Conservation (phyloP, 2,113 vertebrate species). For the Heloderma charlesbogerti region DNA sequence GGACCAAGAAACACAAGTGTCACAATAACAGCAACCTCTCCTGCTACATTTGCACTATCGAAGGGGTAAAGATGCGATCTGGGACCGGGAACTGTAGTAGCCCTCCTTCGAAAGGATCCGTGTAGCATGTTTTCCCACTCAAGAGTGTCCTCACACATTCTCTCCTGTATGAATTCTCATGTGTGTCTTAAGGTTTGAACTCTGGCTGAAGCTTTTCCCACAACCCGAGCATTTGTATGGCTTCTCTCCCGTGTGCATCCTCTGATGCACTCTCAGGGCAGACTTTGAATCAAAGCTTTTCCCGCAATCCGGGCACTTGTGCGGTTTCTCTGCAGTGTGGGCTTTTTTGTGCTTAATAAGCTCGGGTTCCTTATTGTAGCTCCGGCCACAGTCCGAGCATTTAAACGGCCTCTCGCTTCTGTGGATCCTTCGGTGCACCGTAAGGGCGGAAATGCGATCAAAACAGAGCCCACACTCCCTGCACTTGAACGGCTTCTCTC, state of each 20-base stretch:
- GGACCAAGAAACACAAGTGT: background rate
- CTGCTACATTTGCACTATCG: background rate
- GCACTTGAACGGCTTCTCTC: background rate
- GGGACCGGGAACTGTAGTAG: background rate
- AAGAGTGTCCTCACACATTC: background rate
- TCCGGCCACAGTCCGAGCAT: background rate
- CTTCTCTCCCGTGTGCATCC: slow-evolving; percentile 45
- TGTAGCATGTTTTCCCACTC: background rate
- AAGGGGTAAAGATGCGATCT: background rate
- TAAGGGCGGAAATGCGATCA: slow-evolving; percentile 56
- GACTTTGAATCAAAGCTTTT: slow-evolving; percentile 66
- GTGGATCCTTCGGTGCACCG: slow-evolving; percentile 66
- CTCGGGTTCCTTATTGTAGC: slow-evolving; percentile 56
- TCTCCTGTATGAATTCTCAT: background rate
- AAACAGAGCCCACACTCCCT: background rate
- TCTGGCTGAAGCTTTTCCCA: background rate
- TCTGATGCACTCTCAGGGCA: slow-evolving; percentile 64
- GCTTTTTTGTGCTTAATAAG: slow-evolving; percentile 67
- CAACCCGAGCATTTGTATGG: background rate
- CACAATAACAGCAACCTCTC: background rate
- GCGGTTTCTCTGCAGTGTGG: slow-evolving; percentile 69
- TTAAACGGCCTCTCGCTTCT: slow-evolving; percentile 28
- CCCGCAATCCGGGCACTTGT: slow-evolving; percentile 66
- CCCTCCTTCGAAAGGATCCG: background rate
- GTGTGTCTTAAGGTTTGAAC: background rate